phyloP scores from a whole-genome alignment of 2,888 invertebrate genomes.

The Machimus atricapillus region DNA sequence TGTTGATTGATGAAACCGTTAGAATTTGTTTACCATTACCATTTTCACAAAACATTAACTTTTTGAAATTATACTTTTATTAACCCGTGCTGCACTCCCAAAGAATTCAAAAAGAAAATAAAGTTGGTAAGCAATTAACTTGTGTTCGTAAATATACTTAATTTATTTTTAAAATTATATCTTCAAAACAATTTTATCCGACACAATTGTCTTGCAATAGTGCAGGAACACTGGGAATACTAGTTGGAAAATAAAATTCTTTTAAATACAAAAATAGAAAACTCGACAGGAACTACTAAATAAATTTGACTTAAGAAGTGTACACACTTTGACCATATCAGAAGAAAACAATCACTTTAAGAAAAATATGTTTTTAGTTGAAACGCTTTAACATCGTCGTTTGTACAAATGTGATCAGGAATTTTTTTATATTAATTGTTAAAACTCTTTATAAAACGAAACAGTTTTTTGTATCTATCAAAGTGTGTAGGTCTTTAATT shows the following conservation, averaged over 20 bases:
- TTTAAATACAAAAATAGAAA: background rate
- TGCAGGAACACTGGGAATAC: background rate
- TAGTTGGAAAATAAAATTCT: background rate
- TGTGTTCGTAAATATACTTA: background rate
- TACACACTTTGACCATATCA: too few relatives aligned
- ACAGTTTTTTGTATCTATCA: too few relatives aligned
- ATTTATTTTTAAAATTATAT: background rate
- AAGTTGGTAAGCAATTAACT: background rate
- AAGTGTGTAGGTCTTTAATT: too few relatives aligned
- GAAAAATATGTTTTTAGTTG: too few relatives aligned
- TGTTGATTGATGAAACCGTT: conserved; percentile 13
- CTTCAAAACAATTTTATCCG: background rate
- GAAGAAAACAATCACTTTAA: too few relatives aligned
- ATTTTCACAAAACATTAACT: background rate
- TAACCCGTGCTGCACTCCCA: background rate
- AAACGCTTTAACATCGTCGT: too few relatives aligned
- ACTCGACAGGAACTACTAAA: background rate
- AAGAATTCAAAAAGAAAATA: background rate
- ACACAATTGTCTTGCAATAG: background rate
- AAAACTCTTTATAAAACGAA: too few relatives aligned
- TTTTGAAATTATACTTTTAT: background rate
- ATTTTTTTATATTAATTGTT: too few relatives aligned
- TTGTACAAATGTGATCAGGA: too few relatives aligned
- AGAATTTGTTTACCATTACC: background rate
- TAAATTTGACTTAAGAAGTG: background rate